These are phyloP conservation scores for Octomys mimax DNA, from an alignment of 2,797 vertebrate genomes.

Conservation along the genomic window DNA sequence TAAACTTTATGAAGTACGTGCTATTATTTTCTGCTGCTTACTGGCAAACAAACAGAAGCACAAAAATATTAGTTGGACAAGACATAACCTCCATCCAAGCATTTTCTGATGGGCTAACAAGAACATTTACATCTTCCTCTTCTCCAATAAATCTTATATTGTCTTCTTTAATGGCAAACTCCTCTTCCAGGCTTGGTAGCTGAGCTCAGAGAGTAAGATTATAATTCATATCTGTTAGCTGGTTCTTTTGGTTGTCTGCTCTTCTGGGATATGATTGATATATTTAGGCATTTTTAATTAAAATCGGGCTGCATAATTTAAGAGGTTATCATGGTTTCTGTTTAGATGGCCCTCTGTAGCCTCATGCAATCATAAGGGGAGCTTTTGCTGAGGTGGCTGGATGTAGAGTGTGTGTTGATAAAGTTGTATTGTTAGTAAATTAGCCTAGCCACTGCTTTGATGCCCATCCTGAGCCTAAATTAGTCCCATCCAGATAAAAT, in stretches of 20 bases:
- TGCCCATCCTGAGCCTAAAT: not conserved
- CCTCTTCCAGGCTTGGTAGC: not conserved
- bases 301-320: not conserved
- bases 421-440: not conserved
- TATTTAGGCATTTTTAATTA: not conserved
- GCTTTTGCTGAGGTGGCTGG: not conserved
- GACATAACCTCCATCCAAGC: not conserved
- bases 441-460: not conserved
- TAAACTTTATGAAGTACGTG: not conserved
- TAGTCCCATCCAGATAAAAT: not conserved
- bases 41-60: not conserved
- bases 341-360: not conserved
- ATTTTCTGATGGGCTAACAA: not conserved
- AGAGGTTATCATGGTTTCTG: not conserved
- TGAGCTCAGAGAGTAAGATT: not conserved
- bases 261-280: accelerated
- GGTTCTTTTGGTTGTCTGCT: no score
- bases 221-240: not conserved
- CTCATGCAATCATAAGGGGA: not conserved
- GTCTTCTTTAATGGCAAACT: not conserved
- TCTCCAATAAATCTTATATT: not conserved
- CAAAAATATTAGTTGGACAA: not conserved
- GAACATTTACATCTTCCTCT: not conserved
- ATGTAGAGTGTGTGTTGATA: not conserved
- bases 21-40: not conserved